Evolutionary conservation across 2,888 invertebrate species (phyloP).

Genomic region (Coelopa pilipes): DNA sequence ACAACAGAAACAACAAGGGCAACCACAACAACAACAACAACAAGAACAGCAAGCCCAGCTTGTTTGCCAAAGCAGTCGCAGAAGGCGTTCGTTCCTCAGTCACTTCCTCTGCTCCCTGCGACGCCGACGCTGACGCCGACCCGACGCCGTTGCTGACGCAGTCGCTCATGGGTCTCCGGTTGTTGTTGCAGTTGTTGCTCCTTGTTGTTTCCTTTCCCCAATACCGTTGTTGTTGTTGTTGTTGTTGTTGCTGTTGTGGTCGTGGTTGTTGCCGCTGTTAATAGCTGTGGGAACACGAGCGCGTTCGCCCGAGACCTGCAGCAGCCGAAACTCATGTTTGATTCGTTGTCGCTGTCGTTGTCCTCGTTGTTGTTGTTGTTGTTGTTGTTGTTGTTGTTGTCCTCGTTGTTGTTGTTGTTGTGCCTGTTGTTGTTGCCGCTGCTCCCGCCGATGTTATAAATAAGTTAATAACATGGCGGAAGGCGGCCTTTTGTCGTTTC

Average conservation of each 20-base stretch:
- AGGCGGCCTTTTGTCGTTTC: conserved; percentile 58
- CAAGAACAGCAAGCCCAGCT: conserved; percentile 3
- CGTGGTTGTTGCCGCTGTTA: conserved; percentile 36
- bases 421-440: conserved; percentile 46
- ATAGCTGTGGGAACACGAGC: conserved; percentile 48
- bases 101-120: conserved; percentile 6
- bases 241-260: conserved; percentile 26
- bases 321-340: conserved; percentile 24
- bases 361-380: conserved; percentile 15
- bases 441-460: conserved; percentile 64
- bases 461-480: conserved; percentile 68
- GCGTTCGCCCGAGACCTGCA: conserved; percentile 24
- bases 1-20: conserved; percentile 8
- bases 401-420: conserved; percentile 41
- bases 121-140: neutral
- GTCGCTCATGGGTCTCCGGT: neutral
- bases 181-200: conserved; percentile 29
- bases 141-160: no score
- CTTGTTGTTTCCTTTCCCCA: no score
- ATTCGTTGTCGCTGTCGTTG: neutral
- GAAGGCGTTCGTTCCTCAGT: conserved; percentile 33
- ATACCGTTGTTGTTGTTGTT: conserved; percentile 21
- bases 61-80: conserved; percentile 34
- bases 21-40: conserved; percentile 19
- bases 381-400: conserved; percentile 18